Conservation (phyloP, 2,888 invertebrate species). For the Macrophya alboannulata region DNA sequence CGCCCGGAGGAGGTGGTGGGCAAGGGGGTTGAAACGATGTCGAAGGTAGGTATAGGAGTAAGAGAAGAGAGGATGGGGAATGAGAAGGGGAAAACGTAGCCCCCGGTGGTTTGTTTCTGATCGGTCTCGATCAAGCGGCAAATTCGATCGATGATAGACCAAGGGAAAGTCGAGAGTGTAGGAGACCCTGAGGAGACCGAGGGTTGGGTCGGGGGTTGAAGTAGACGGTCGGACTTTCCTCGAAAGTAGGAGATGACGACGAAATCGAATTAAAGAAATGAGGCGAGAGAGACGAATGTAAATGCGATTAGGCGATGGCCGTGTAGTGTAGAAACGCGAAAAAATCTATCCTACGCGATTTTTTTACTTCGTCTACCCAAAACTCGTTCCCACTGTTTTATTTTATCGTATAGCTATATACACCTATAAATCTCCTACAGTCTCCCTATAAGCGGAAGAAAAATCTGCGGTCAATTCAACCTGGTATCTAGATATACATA, state of each 20-base stretch:
- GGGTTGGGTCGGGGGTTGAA: background rate
- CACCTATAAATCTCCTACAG: background rate
- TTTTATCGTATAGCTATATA: background rate
- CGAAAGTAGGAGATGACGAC: slow-evolving; percentile 54
- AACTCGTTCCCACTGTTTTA: slow-evolving; percentile 22
- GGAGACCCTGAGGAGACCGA: background rate
- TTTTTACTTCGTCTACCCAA: background rate
- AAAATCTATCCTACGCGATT: slow-evolving; percentile 24
- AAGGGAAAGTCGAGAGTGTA: slow-evolving; percentile 40
- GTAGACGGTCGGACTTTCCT: slow-evolving; percentile 24
- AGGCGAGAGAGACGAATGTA: slow-evolving; percentile 59
- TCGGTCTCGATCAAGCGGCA: slow-evolving; percentile 57
- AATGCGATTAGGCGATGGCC: slow-evolving; percentile 58
- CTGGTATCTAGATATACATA: background rate
- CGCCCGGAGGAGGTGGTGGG: background rate
- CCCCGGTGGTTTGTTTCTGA: slow-evolving; percentile 54
- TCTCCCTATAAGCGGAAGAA: background rate
- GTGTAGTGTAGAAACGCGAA: slow-evolving; percentile 37
- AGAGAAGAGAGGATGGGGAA: slow-evolving; percentile 28
- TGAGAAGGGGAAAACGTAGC: slow-evolving; percentile 34
- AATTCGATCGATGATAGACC: slow-evolving; percentile 56
- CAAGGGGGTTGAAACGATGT: slow-evolving; percentile 9
- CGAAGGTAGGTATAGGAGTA: background rate
- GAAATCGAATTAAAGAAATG: slow-evolving; percentile 60
- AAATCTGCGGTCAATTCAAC: background rate